phyloP scores from a whole-genome alignment of 2,888 invertebrate species.

The Abrostola triplasia region DNA sequence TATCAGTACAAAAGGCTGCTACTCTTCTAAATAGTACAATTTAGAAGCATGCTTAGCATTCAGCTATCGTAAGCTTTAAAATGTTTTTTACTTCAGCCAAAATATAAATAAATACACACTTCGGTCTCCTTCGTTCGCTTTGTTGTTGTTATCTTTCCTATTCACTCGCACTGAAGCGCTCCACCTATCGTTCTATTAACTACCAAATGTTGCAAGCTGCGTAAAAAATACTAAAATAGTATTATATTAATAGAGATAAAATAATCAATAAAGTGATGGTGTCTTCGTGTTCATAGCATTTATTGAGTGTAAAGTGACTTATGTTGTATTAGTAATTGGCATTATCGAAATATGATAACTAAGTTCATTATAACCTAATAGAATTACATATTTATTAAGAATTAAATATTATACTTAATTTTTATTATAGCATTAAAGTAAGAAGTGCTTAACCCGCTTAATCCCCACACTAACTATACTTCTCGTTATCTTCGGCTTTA shows the following conservation, averaged over 20 bases:
- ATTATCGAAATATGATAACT: no score
- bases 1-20: no score
- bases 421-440: no score
- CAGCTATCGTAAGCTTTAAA: background rate
- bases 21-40: no score
- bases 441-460: no score
- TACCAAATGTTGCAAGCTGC: conserved; percentile 45
- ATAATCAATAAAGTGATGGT: background rate
- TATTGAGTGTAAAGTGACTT: no score
- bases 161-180: conserved; percentile 33
- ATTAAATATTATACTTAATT: no score
- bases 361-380: no score
- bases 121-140: conserved; percentile 28
- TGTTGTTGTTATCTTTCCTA: conserved; percentile 39
- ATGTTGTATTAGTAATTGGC: background rate
- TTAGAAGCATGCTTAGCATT: background rate
- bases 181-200: conserved; percentile 9
- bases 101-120: conserved; percentile 26
- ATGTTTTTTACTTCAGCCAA: conserved; percentile 2
- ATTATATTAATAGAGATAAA: conserved; percentile 14
- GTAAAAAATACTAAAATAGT: conserved; percentile 17
- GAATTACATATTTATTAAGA: no score
- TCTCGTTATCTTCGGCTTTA: no score
- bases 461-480: no score
- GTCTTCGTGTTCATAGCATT: no score